Percentiles rank a stretch among this genome's conserved stretches.
Evolutionary conservation across 2,888 invertebrate genomes (phyloP).

Genomic region (Odontomyia ornata): DNA sequence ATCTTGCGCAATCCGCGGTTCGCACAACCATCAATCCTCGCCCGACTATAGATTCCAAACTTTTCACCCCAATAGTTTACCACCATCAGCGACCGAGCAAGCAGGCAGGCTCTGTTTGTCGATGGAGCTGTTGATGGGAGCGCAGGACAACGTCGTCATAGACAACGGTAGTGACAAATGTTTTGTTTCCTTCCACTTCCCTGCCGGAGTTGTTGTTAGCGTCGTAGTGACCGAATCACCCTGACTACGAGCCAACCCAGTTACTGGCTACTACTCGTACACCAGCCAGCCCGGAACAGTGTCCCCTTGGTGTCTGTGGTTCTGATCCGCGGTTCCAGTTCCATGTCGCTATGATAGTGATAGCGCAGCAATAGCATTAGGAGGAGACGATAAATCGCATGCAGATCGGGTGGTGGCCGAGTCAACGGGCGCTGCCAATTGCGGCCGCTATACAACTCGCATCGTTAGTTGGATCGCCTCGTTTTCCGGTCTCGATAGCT

Average conservation of each 20-base stretch:
- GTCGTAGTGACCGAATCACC: too few species aligned
- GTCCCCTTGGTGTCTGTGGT: too few species aligned
- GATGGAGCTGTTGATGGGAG: slow-evolving; percentile 26
- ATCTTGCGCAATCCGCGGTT: slow-evolving; percentile 1
- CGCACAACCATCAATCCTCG: background rate
- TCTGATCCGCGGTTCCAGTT: background rate
- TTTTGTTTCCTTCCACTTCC: too few species aligned
- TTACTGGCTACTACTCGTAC: too few species aligned
- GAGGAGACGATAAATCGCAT: slow-evolving; percentile 3
- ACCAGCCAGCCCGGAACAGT: too few species aligned
- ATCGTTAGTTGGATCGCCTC: background rate
- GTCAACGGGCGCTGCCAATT: background rate
- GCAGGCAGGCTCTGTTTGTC: slow-evolving; percentile 28
- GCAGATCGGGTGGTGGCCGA: slow-evolving; percentile 14
- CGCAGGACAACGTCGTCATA: background rate
- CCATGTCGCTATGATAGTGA: slow-evolving; percentile 3
- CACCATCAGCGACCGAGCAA: slow-evolving; percentile 32
- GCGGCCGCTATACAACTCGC: background rate
- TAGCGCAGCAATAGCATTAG: too few species aligned
- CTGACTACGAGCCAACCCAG: too few species aligned
- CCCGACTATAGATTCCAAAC: background rate
- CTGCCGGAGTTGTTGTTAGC: too few species aligned
- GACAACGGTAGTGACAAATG: background rate
- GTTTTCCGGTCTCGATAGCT: slow-evolving; percentile 31
- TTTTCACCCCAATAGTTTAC: slow-evolving; percentile 6